Evolutionary conservation across 2,113 vertebrate species (phyloP).

Genomic region (Crotalus tigris): DNA sequence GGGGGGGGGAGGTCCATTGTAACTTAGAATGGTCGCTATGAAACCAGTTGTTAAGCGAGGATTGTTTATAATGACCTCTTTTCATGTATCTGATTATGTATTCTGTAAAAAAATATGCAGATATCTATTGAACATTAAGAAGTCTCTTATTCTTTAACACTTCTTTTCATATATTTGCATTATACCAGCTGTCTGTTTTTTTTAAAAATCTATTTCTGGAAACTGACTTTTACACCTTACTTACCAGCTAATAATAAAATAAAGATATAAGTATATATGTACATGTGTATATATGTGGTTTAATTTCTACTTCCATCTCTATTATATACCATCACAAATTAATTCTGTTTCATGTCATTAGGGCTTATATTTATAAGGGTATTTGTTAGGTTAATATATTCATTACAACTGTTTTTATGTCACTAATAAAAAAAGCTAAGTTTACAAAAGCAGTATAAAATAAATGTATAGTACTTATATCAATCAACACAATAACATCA

Average conservation of each 20-base stretch:
- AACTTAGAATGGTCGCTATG: not conserved
- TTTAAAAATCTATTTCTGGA: not conserved
- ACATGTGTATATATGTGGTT: not conserved
- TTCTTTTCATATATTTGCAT: not conserved
- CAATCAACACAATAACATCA: not conserved
- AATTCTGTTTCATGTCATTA: not conserved
- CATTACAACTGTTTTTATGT: not conserved
- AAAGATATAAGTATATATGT: not conserved
- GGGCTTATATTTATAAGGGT: not conserved
- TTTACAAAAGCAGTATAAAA: not conserved
- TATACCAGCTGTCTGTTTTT: not conserved
- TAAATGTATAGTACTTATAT: not conserved
- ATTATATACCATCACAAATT: not conserved
- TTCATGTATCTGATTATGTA: not conserved
- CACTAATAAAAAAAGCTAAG: not conserved
- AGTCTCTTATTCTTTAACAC: not conserved
- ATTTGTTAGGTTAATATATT: not conserved
- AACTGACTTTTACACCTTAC: not conserved
- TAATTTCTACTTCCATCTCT: not conserved
- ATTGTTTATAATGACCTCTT: not conserved
- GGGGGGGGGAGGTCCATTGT: not conserved
- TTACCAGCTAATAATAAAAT: not conserved
- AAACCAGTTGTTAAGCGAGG: not conserved
- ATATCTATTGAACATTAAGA: not conserved
- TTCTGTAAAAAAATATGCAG: not conserved